phyloP scores from a whole-genome alignment of 1,140 invertebrate genomes.

The Pseudomyrmex gracilis region DNA sequence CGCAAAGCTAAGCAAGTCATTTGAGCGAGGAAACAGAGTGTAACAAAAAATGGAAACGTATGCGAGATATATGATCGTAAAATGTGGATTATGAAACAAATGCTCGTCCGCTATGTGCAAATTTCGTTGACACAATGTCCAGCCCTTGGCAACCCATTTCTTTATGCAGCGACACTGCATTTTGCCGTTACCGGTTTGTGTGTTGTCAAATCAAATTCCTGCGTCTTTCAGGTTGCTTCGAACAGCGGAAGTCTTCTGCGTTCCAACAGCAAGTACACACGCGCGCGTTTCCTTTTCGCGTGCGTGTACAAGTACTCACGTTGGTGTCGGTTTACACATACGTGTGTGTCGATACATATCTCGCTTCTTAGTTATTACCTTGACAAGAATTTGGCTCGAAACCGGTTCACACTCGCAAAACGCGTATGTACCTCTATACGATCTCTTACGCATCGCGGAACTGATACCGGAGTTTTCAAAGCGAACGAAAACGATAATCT shows the following conservation, averaged over 20 bases:
- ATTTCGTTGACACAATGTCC: slow-evolving; percentile 2
- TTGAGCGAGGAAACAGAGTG: slow-evolving; percentile 15
- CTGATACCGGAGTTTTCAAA: background rate
- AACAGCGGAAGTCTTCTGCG: slow-evolving; percentile 69
- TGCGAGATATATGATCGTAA: slow-evolving; percentile 23
- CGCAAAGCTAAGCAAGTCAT: background rate
- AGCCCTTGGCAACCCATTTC: background rate
- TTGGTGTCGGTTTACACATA: background rate
- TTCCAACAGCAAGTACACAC: slow-evolving; percentile 32
- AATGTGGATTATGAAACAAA: slow-evolving; percentile 31
- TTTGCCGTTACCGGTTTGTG: slow-evolving; percentile 39
- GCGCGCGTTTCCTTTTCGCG: background rate
- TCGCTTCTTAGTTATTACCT: slow-evolving; percentile 61
- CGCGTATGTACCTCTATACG: background rate
- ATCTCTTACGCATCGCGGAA: slow-evolving; percentile 8
- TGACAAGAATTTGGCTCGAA: slow-evolving; percentile 70
- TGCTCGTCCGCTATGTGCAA: background rate
- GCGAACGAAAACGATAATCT: background rate
- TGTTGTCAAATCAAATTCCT: slow-evolving; percentile 71
- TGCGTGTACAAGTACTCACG: background rate
- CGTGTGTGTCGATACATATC: slow-evolving; percentile 13
- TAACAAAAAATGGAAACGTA: slow-evolving; percentile 27
- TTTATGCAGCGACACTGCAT: slow-evolving; percentile 26
- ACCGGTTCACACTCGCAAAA: background rate
- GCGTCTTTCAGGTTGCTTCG: slow-evolving; percentile 47